Conservation (phyloP, 1,140 invertebrate genomes). For the Anthonomus grandis region DNA sequence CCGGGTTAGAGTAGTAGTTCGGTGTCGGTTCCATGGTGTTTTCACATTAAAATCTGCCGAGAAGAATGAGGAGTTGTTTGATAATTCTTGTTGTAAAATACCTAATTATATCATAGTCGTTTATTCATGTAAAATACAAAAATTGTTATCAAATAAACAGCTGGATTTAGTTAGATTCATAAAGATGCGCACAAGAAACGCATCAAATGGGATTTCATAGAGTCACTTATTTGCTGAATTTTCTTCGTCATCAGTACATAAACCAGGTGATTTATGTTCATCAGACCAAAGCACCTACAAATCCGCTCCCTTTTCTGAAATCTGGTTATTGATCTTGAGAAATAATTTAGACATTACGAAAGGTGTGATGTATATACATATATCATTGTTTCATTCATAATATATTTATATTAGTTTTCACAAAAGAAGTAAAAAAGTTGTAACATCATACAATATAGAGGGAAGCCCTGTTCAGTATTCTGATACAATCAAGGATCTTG, state of each 20-base stretch:
- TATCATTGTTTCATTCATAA: too few relatives aligned
- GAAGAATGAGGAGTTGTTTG: neutral
- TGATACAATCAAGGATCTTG: too few relatives aligned
- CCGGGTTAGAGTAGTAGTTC: constrained; percentile 67
- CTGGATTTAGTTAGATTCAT: neutral
- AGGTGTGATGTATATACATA: neutral
- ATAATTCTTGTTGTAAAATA: neutral
- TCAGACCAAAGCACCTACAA: neutral
- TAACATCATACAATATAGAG: too few relatives aligned
- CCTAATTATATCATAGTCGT: neutral
- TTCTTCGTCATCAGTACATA: neutral
- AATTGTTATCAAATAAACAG: constrained; percentile 3
- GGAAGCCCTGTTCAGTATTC: too few relatives aligned
- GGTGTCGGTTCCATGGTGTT: constrained; percentile 31
- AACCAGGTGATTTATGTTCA: constrained; percentile 1
- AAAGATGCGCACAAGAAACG: constrained; percentile 33
- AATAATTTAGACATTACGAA: too few relatives aligned
- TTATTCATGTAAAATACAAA: neutral
- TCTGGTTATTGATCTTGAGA: neutral
- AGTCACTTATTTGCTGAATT: too few relatives aligned
- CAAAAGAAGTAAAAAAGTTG: too few relatives aligned
- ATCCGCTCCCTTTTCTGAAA: neutral
- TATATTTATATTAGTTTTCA: too few relatives aligned
- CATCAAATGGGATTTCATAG: too few relatives aligned
- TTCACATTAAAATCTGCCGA: neutral